phyloP scores from a whole-genome alignment of 2,888 invertebrate genomes.

The Drosophila emarginata region DNA sequence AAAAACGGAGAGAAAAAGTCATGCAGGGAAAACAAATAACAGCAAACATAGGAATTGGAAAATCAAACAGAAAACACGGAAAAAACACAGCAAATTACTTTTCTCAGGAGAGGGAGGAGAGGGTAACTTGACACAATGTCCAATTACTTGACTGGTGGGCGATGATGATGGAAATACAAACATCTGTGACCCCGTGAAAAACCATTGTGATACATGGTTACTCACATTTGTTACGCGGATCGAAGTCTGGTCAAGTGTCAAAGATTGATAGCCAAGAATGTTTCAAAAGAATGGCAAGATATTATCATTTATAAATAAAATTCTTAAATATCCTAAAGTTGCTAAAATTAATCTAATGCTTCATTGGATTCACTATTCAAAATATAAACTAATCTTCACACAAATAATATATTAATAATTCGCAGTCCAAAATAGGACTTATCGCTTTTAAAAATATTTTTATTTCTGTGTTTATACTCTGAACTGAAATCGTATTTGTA shows the following conservation, averaged over 20 bases:
- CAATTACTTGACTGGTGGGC: conserved; percentile 60
- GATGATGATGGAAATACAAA: conserved; percentile 65
- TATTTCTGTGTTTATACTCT: too few species aligned
- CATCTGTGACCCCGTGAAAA: conserved; percentile 69
- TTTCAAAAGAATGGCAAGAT: neutral
- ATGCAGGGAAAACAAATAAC: conserved; percentile 9
- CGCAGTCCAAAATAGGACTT: too few species aligned
- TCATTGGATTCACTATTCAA: too few species aligned
- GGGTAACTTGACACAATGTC: conserved; percentile 58
- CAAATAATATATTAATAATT: too few species aligned
- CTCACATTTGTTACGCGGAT: conserved; percentile 54
- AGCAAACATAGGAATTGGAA: conserved; percentile 40
- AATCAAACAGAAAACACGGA: conserved; percentile 69
- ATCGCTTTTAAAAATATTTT: too few species aligned
- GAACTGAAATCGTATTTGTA: too few species aligned
- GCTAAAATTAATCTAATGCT: too few species aligned
- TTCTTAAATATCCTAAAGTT: too few species aligned
- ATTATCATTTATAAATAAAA: too few species aligned
- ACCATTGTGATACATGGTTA: conserved; percentile 38
- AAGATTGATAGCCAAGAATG: conserved; percentile 56
- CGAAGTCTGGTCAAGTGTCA: conserved; percentile 37
- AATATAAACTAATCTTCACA: too few species aligned
- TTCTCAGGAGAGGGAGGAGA: conserved; percentile 16
- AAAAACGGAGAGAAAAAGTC: conserved; percentile 42
- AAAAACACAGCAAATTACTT: conserved; percentile 65